Conservation (phyloP, 2,888 invertebrate genomes). For the Rhabditophanes sp. region DNA sequence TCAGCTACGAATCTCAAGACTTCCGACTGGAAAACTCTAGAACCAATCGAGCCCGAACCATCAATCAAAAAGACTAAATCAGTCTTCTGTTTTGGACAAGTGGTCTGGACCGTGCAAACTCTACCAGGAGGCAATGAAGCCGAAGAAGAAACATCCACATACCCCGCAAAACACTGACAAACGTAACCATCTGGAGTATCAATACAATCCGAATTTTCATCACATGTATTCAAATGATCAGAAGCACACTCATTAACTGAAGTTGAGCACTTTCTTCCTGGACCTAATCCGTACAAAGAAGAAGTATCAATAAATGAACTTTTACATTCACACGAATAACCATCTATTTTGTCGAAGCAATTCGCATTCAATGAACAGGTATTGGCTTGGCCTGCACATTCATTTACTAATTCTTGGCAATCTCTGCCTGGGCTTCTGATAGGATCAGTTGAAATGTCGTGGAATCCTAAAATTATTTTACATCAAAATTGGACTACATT, state of each 20-base stretch:
- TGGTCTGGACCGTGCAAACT: slow-evolving; percentile 43
- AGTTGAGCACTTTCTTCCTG: slow-evolving; percentile 40
- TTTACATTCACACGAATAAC: slow-evolving; percentile 34
- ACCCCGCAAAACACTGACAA: slow-evolving; percentile 42
- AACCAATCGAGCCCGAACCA: slow-evolving; percentile 44
- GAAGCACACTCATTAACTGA: slow-evolving; percentile 41
- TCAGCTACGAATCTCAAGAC: slow-evolving; percentile 41
- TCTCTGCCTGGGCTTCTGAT: slow-evolving; percentile 31
- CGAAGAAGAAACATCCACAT: slow-evolving; percentile 40
- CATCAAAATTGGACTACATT: neutral
- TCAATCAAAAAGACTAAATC: slow-evolving; percentile 44
- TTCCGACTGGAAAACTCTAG: slow-evolving; percentile 41
- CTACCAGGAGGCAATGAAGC: slow-evolving; percentile 42
- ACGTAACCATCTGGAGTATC: slow-evolving; percentile 41
- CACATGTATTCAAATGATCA: slow-evolving; percentile 37
- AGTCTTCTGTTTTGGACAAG: slow-evolving; percentile 41
- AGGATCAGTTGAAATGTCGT: slow-evolving; percentile 37
- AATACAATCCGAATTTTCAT: slow-evolving; percentile 44
- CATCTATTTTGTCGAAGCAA: slow-evolving; percentile 40
- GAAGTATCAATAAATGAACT: slow-evolving; percentile 42
- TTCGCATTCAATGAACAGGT: slow-evolving; percentile 38
- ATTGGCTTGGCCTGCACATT: slow-evolving; percentile 39
- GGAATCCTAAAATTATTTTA: slow-evolving; percentile 30
- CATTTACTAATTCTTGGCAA: slow-evolving; percentile 44
- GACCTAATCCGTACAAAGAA: slow-evolving; percentile 24